Conservation (phyloP, 2,113 vertebrate species). For the Ammodytes dubius region DNA sequence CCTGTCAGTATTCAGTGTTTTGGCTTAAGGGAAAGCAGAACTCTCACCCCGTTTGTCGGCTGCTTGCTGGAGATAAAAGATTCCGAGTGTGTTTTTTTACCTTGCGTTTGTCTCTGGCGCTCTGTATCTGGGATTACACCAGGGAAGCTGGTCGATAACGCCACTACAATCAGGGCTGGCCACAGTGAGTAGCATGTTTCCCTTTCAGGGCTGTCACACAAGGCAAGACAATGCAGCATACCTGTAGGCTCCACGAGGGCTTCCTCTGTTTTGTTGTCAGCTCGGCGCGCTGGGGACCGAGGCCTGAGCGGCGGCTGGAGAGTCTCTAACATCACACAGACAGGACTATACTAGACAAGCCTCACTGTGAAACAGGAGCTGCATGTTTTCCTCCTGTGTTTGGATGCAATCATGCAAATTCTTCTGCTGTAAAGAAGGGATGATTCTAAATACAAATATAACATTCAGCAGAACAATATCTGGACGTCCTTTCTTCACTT, state of each 20-base stretch:
- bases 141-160: slow-evolving; percentile 84
- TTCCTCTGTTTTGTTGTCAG: slow-evolving; percentile 80
- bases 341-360: slow-evolving; percentile 8
- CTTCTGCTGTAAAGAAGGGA: background rate
- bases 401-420: slow-evolving; percentile 21
- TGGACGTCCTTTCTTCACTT: background rate
- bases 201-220: slow-evolving; percentile 81
- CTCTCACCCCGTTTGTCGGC: slow-evolving; percentile 77
- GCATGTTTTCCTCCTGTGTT: background rate
- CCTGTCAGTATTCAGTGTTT: slow-evolving; percentile 71
- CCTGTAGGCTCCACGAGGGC: slow-evolving; percentile 81
- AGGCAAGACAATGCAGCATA: slow-evolving; percentile 81
- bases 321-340: slow-evolving; percentile 30
- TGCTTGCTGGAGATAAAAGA: slow-evolving; percentile 85
- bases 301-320: slow-evolving; percentile 58
- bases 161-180: slow-evolving; percentile 83
- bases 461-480: background rate
- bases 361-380: slow-evolving; percentile 15
- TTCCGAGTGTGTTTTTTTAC: slow-evolving; percentile 72
- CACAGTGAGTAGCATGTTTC: slow-evolving; percentile 82
- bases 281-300: slow-evolving; percentile 67
- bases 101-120: slow-evolving; percentile 65
- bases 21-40: slow-evolving; percentile 79
- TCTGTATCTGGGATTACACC: slow-evolving; percentile 83
- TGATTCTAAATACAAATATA: background rate